These are phyloP conservation scores for Siniperca chuatsi DNA, from an alignment of 2,113 vertebrate genomes.

Conservation along the genomic window DNA sequence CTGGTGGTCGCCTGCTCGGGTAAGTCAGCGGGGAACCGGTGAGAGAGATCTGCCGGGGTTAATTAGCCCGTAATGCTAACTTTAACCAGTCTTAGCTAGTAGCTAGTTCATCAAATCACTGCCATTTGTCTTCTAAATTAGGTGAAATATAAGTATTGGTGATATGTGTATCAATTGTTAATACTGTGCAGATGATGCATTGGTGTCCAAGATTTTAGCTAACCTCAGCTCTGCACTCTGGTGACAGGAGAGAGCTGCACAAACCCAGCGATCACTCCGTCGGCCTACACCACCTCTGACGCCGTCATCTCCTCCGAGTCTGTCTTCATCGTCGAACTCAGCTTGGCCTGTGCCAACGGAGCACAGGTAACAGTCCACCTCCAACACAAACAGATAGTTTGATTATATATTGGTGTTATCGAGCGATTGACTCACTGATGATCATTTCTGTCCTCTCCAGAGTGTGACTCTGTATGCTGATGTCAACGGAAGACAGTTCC, in stretches of 20 bases:
- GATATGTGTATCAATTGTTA: background rate
- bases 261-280: slow-evolving; percentile 90
- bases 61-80: slow-evolving; percentile 48
- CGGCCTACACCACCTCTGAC: slow-evolving; percentile 93
- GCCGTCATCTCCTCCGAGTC: slow-evolving; percentile 94
- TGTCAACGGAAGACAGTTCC: slow-evolving; percentile 93
- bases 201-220: background rate
- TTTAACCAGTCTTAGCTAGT: background rate
- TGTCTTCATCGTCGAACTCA: slow-evolving; percentile 94
- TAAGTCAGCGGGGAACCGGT: slow-evolving; percentile 36
- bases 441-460: slow-evolving; percentile 67
- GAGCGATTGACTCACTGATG: background rate
- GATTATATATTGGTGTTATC: rapidly evolving
- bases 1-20: slow-evolving; percentile 76
- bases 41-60: background rate
- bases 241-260: slow-evolving; percentile 89
- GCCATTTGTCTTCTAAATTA: rapidly evolving
- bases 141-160: background rate
- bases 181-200: background rate
- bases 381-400: background rate
- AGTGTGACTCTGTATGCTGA: slow-evolving; percentile 94
- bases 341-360: slow-evolving; percentile 90
- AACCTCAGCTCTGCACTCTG: background rate
- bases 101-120: background rate
- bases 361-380: slow-evolving; percentile 86